Evolutionary conservation across 2,888 invertebrate species (phyloP).

Genomic region (Volucella inanis): DNA sequence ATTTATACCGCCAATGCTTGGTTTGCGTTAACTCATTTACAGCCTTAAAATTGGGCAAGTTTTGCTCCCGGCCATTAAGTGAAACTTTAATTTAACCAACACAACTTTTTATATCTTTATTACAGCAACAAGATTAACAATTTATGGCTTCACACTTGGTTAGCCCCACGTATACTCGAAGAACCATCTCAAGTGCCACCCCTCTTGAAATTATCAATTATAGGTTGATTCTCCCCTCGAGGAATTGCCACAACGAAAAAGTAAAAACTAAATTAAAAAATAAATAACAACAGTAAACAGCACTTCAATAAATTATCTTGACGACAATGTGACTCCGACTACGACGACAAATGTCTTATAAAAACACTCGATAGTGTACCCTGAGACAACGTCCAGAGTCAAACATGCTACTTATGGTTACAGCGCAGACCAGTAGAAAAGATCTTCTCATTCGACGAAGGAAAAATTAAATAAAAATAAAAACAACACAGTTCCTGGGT

Average conservation of each 20-base stretch:
- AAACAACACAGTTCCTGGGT: conserved; percentile 33
- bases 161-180: conserved; percentile 32
- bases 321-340: conserved; percentile 34
- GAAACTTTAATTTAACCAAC: conserved; percentile 21
- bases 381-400: conserved; percentile 28
- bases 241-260: neutral
- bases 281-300: conserved; percentile 38
- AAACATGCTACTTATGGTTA: neutral
- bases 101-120: conserved; percentile 18
- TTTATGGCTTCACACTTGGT: conserved; percentile 34
- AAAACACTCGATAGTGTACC: conserved; percentile 33
- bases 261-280: conserved; percentile 21
- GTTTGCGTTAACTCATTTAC: too few species aligned
- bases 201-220: conserved; percentile 59
- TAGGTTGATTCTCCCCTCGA: conserved; percentile 53
- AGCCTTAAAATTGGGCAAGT: neutral
- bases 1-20: too few species aligned
- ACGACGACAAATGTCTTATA: conserved; percentile 20
- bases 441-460: conserved; percentile 7
- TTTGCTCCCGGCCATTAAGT: conserved; percentile 13
- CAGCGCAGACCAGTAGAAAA: neutral
- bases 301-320: conserved; percentile 69
- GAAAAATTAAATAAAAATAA: conserved; percentile 5
- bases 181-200: conserved; percentile 10
- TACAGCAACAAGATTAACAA: conserved; percentile 7